Evolutionary conservation across 1,140 invertebrate species (phyloP), one percentile per base, ranked within the genome.

Genomic region (Scylla paramamosain): DNA sequence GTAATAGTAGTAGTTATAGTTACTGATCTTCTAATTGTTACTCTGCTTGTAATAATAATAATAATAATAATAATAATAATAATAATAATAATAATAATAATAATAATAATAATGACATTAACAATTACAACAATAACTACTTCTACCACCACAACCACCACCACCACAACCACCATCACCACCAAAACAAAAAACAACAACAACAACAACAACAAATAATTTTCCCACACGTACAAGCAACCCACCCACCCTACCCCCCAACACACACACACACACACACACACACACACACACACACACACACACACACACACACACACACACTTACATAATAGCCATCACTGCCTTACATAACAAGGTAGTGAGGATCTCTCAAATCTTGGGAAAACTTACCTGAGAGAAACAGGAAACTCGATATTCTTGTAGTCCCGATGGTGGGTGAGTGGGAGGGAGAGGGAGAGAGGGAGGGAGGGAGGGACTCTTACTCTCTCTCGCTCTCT

Each of bases 301-400:
- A 88, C 86, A 88, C 86, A 88, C 86, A 88, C 86, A 88, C 86
- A 88, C 86, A 88, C 86, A 88, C 86, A 88, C 86, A 88, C 86
- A 88, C 86, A 88, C 86, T 39, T 29, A 88, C 86, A 88, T 20
- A 46, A 88, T 87, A 12, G 7, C 84, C 84, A 7, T 4, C 10
- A 2, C 39, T 16, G 12, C 14, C 14, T 32, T 67, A 25, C n/a
- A n/a, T n/a, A 77, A 59, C 52, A 59, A 20, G 46, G 46, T 48
- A 48, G 46, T 14, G 14, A 14, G 46, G 46, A 59, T 14, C 67
- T 20, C n/a, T n/a, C 12, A n/a, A 77, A n/a, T n/a, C 20, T n/a
- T n/a, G 67, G 25, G 67, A 77, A n/a, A n/a, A 77, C 67, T 77
- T 7, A 77, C 67, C 67, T 77, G 20, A 2, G n/a, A 1, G n/a